Conservation (phyloP, 2,113 vertebrate genomes). For the Muscicapa adusta region DNA sequence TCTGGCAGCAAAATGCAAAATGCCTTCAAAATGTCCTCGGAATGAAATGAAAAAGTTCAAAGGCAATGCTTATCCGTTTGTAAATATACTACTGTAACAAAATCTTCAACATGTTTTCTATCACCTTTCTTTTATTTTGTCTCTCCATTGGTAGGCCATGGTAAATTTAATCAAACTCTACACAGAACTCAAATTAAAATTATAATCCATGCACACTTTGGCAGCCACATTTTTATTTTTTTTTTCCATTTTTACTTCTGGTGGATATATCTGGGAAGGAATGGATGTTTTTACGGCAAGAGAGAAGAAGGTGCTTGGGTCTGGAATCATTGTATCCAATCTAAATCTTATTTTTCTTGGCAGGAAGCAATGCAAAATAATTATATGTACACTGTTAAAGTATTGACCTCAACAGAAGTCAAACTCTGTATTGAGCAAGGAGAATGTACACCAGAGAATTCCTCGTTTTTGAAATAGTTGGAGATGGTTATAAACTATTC, state of each 20-base stretch:
- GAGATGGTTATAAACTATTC: neutral
- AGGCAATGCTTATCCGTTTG: constrained; percentile 29
- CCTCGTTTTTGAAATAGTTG: neutral
- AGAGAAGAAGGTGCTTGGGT: neutral
- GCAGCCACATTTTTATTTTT: neutral
- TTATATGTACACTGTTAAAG: neutral
- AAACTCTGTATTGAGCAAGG: neutral
- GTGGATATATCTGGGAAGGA: neutral
- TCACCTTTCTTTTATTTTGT: neutral
- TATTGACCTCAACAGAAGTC: neutral
- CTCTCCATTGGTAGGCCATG: neutral
- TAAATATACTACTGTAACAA: neutral
- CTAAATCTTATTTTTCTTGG: neutral
- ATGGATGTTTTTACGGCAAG: neutral
- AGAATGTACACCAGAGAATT: neutral
- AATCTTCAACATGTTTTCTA: neutral
- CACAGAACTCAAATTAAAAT: neutral
- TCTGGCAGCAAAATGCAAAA: constrained; percentile 63
- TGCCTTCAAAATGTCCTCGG: constrained; percentile 55
- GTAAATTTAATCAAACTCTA: neutral
- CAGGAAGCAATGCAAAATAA: neutral
- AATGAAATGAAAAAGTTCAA: constrained; percentile 56
- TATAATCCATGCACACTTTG: neutral
- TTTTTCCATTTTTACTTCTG: neutral
- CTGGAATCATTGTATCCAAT: neutral